Evolutionary conservation across 2,888 invertebrate species (phyloP).

Genomic region (Oasisia sp.): DNA sequence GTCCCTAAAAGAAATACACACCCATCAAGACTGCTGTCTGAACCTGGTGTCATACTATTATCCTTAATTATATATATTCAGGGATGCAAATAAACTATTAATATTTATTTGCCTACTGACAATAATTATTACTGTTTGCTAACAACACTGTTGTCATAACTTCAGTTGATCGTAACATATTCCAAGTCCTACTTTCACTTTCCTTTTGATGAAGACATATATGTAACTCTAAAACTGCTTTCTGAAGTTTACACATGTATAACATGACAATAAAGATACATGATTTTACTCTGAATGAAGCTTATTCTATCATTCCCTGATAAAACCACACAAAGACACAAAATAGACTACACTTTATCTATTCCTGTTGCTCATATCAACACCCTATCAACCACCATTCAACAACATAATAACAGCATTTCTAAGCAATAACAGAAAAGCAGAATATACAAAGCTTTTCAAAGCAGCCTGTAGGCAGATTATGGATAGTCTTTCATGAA

Average conservation of each 20-base stretch:
- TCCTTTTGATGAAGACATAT: neutral
- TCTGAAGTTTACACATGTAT: too few relatives aligned
- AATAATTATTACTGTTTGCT: neutral
- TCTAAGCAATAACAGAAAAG: too few relatives aligned
- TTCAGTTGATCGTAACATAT: neutral
- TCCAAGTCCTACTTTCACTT: neutral
- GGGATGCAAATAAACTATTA: neutral
- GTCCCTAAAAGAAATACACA: neutral
- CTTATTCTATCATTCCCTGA: neutral
- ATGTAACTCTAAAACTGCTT: too few relatives aligned
- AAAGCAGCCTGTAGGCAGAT: neutral
- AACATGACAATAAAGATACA: neutral
- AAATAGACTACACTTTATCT: neutral
- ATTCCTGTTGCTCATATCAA: neutral
- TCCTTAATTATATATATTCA: neutral
- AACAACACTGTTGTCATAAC: too few relatives aligned
- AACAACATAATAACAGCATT: neutral
- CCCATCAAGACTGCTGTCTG: neutral
- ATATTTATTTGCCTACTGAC: neutral
- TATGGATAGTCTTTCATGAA: neutral
- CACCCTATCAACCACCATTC: neutral
- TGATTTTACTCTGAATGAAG: neutral
- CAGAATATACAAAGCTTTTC: neutral
- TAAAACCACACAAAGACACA: neutral
- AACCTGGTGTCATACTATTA: neutral